Base-by-base conservation (phyloP, 1,140 invertebrate genomes). In the Tetragonula clypearis region DNA sequence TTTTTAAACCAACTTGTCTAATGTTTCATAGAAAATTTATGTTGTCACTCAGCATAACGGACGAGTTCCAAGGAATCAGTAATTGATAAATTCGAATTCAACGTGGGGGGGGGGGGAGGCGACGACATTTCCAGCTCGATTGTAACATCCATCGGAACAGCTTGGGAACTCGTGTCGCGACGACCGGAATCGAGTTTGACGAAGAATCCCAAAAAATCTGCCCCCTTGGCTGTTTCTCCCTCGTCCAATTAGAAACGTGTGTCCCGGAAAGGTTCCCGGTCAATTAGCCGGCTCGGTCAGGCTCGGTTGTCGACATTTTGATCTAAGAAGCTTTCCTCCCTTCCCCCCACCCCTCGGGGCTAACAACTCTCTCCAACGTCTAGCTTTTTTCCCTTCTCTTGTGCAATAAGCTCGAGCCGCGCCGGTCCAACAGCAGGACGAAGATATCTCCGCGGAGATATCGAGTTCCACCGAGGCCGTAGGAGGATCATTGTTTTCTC, bases 401-500 rank as follows among this genome's bases (percentile, higher is more conserved):
- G 49, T 26, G 55, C 82, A 72, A 72, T 71, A 79, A 84, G 82
- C 35, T n/a, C 30, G n/a, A 30, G 23, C 65, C 69, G 41, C 26
- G 15, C 14, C n/a, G 12, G 14, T 49, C 58, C 35, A 35, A n/a
- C 49, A 30, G 15, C 41, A 5, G 15, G 15, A 23, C 4, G 11
- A 19, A 26, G 68, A 72, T 76, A 83, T 76, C 65, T n/a, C 30
- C 0, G 41, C 6, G 21, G 21, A 55, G n/a, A 55, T n/a, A 79
- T 77, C 62, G 77, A 21, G 21, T 79, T 72, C 21, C 19, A 14
- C 12, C 0, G 41, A 49, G 26, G n/a, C 9, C 35, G 56, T 6
- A 35, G 23, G 30, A 23, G 15, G 82, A 81, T 88, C 86, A 78
- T 91, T 90, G 86, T 88, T 90, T 91, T 87, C 88, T 86, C 58